A percentile compares a stretch with the other conserved stretches of the same genome.
phyloP scores from a whole-genome alignment of 2,888 invertebrate species.

The Xestia xanthographa region DNA sequence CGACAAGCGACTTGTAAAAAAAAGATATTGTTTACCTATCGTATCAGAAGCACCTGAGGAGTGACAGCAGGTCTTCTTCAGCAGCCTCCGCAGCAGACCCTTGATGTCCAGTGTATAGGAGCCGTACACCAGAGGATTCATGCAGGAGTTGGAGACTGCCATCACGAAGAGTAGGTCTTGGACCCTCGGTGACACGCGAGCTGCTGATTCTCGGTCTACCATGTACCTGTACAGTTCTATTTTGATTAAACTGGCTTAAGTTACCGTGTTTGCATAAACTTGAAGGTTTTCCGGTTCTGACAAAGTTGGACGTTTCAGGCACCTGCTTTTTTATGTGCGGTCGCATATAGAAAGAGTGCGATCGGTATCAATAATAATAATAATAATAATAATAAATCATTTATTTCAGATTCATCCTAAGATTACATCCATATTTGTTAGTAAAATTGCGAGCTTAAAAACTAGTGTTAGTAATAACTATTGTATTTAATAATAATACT shows the following conservation, averaged over 20 bases:
- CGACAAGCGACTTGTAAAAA: no score
- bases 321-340: background rate
- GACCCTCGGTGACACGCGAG: conserved; percentile 91
- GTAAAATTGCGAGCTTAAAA: no score
- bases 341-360: background rate
- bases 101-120: conserved; percentile 90
- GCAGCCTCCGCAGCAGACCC: conserved; percentile 71
- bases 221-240: conserved; percentile 90
- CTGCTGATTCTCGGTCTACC: conserved; percentile 92
- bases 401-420: no score
- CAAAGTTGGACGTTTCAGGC: background rate
- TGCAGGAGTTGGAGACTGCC: conserved; percentile 95
- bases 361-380: no score
- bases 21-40: conserved; percentile 71
- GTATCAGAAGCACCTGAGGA: conserved; percentile 78
- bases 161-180: conserved; percentile 94
- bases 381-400: no score
- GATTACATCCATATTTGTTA: no score
- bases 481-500: no score
- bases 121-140: conserved; percentile 95
- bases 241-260: background rate
- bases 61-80: conserved; percentile 79
- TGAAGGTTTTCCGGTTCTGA: background rate
- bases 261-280: background rate
- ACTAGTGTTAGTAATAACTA: no score